Percentiles rank a stretch among this genome's conserved stretches.
phyloP scores from a whole-genome alignment of 2,888 invertebrate genomes.

The Leptarthrus brevirostris region DNA sequence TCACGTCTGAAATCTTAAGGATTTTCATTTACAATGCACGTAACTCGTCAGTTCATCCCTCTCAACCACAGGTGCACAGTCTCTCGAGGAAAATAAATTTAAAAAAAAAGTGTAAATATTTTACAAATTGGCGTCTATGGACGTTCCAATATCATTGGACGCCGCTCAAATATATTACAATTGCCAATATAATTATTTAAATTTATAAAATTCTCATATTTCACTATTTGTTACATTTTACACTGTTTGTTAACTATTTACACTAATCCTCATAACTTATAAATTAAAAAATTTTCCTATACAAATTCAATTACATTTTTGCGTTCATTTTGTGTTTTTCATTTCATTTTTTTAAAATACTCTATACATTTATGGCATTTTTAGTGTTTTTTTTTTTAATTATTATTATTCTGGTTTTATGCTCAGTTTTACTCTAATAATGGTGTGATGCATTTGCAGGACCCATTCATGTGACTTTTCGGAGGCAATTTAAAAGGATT shows the following conservation, averaged over 20 bases:
- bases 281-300: constrained; percentile 41
- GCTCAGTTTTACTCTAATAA: neutral
- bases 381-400: constrained; percentile 48
- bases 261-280: constrained; percentile 48
- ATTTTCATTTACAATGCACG: constrained; percentile 30
- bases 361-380: constrained; percentile 49
- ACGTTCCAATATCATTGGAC: neutral
- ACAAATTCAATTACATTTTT: constrained; percentile 32
- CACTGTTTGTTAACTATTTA: constrained; percentile 54
- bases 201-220: constrained; percentile 37
- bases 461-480: neutral
- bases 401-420: constrained; percentile 21
- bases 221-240: constrained; percentile 11
- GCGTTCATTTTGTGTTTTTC: no score
- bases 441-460: neutral
- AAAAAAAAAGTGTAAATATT: constrained; percentile 28
- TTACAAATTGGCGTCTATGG: constrained; percentile 27
- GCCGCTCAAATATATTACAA: constrained; percentile 21
- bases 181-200: constrained; percentile 21
- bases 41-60: neutral
- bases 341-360: constrained; percentile 57
- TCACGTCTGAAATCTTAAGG: neutral
- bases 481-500: no score
- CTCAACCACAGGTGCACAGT: constrained; percentile 38
- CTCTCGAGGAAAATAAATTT: constrained; percentile 17